A percentile compares a stretch with the other conserved stretches of the same genome.
These are phyloP conservation scores for Aphelocoma coerulescens DNA, from an alignment of 2,113 vertebrate species.

Conservation along the genomic window DNA sequence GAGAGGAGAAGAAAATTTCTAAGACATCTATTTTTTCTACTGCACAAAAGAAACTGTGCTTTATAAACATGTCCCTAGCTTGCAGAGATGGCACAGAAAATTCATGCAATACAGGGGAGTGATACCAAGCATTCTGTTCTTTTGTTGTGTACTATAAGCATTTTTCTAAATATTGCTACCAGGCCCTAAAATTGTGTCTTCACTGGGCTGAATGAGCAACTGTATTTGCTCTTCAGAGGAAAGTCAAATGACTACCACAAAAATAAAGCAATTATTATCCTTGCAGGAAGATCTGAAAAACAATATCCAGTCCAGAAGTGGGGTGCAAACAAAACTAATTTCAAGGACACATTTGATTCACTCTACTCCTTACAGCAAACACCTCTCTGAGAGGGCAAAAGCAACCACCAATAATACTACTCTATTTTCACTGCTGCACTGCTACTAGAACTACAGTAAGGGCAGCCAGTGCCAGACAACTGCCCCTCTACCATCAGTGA, in stretches of 20 bases:
- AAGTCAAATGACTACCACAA: background rate
- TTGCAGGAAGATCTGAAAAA: background rate
- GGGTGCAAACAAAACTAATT: background rate
- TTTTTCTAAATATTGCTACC: background rate
- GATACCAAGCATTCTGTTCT: background rate
- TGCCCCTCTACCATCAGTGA: background rate
- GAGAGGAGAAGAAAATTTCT: background rate
- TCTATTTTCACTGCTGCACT: background rate
- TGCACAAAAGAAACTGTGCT: background rate
- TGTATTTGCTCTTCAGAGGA: background rate
- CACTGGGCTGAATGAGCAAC: background rate
- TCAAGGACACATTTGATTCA: background rate
- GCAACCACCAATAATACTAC: background rate
- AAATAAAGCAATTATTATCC: background rate
- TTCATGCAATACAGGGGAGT: background rate
- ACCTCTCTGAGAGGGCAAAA: background rate
- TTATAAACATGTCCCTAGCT: background rate
- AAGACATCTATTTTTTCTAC: background rate
- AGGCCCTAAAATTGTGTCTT: background rate
- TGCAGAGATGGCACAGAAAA: background rate
- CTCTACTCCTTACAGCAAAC: background rate
- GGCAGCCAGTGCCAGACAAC: background rate
- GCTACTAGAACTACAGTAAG: background rate
- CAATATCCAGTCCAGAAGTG: background rate
- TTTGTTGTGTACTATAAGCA: background rate